Conservation (phyloP, 2,113 vertebrate species). For the Odobenus rosmarus region DNA sequence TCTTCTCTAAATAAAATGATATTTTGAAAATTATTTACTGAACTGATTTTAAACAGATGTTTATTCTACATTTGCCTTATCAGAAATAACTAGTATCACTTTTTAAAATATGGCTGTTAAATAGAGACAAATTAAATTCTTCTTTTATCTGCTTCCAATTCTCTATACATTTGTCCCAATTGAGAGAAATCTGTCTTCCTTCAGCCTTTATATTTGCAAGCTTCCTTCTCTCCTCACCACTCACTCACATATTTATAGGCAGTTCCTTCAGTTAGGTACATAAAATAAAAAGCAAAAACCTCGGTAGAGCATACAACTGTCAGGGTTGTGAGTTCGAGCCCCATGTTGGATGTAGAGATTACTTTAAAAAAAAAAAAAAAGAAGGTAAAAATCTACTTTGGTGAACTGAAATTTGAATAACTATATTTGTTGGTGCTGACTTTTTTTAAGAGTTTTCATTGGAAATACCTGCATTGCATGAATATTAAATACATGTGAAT, state of each 20-base stretch:
- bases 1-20: background rate
- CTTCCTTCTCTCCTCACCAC: conserved; percentile 30
- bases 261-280: background rate
- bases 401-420: conserved; percentile 58
- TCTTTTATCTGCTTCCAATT: background rate
- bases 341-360: background rate
- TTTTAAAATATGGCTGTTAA: conserved; percentile 50
- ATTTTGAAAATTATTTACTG: background rate
- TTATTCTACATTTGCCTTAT: conserved; percentile 41
- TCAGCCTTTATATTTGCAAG: background rate
- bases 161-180: background rate
- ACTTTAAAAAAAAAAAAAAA: background rate
- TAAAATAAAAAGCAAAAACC: conserved; percentile 17
- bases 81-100: conserved; percentile 6
- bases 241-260: background rate
- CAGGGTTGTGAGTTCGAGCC: background rate
- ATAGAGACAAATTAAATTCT: background rate
- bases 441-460: conserved; percentile 34
- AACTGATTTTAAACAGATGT: conserved; percentile 28
- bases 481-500: conserved; percentile 56
- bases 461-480: background rate
- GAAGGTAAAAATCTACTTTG: background rate
- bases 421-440: conserved; percentile 46
- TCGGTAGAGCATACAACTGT: background rate
- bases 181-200: background rate